Evolutionary conservation across 2,113 vertebrate genomes (phyloP).

Genomic region (Salvelinus fontinalis): DNA sequence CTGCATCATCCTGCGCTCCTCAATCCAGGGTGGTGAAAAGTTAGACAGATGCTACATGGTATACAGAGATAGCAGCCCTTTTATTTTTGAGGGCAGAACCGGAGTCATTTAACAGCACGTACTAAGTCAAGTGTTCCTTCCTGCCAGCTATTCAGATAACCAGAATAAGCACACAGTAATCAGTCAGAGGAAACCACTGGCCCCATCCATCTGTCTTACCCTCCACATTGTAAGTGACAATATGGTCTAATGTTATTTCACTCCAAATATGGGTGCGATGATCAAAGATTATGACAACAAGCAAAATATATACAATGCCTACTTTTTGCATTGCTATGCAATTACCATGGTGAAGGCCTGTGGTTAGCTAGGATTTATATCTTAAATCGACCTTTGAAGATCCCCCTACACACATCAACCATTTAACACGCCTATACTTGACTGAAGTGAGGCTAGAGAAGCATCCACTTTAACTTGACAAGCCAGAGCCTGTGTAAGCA

Average conservation of each 20-base stretch:
- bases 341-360: no score
- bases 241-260: neutral
- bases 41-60: neutral
- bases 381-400: no score
- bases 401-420: no score
- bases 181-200: neutral
- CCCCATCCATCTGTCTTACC: neutral
- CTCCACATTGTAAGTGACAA: neutral
- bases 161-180: conserved; percentile 17
- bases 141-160: conserved; percentile 30
- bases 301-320: no score
- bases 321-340: no score
- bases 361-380: no score
- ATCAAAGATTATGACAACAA: neutral
- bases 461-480: no score
- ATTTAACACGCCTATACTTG: no score
- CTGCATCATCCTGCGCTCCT: no score
- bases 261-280: neutral
- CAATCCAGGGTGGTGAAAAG: no score
- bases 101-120: conserved; percentile 32
- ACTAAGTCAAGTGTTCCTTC: conserved; percentile 39
- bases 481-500: neutral
- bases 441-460: no score
- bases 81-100: conserved; percentile 21
- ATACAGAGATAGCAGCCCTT: neutral